Percentiles rank a stretch among this genome's conserved stretches.
These are phyloP conservation scores for Pangasius macronema DNA, from an alignment of 2,797 vertebrate species.

Conservation along the genomic window DNA sequence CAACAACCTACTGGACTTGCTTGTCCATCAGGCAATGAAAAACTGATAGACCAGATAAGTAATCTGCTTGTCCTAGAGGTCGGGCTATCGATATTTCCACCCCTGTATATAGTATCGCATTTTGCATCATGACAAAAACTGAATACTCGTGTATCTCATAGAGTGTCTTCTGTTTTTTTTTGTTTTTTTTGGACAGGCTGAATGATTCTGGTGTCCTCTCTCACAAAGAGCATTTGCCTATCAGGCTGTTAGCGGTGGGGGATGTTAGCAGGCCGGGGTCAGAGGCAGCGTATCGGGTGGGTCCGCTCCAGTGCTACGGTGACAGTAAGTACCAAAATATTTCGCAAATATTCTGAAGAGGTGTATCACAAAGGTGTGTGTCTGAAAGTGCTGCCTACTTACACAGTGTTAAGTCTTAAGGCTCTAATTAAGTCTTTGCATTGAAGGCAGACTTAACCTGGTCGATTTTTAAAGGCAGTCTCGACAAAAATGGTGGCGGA, in stretches of 20 bases:
- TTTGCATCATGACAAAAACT: neutral
- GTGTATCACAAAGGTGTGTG: too few species aligned
- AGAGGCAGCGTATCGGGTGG: conserved; percentile 86
- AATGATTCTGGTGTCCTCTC: conserved; percentile 87
- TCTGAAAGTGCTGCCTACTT: neutral
- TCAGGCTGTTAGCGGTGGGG: conserved; percentile 84
- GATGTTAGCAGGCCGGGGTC: conserved; percentile 82
- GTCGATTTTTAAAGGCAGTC: neutral
- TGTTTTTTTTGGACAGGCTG: conserved; percentile 70
- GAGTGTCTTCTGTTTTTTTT: neutral
- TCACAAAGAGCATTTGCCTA: conserved; percentile 88
- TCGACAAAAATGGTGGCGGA: neutral
- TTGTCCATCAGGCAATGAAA: neutral
- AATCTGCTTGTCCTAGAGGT: neutral
- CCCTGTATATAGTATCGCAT: neutral
- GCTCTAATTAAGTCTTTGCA: neutral
- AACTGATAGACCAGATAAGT: neutral
- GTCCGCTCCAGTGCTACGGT: conserved; percentile 86
- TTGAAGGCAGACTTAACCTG: neutral
- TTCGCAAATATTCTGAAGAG: neutral
- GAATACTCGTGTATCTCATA: too few species aligned
- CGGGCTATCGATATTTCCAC: neutral
- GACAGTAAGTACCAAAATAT: conserved; percentile 83
- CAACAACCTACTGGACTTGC: neutral
- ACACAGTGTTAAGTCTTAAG: too few species aligned